Conservation (phyloP, 2,797 vertebrate species). For the Scyliorhinus canicula region DNA sequence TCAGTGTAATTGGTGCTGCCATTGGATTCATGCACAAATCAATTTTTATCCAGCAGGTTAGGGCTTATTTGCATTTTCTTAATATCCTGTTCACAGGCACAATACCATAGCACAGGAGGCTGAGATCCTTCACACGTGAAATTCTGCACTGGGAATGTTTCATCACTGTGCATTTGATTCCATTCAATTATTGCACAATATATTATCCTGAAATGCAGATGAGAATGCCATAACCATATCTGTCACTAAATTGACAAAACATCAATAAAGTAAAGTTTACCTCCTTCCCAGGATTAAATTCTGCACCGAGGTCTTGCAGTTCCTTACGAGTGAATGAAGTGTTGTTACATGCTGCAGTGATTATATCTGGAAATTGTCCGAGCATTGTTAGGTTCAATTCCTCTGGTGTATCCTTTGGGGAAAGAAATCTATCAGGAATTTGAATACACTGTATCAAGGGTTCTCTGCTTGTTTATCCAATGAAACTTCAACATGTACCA, state of each 20-base stretch:
- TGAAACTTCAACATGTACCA: not conserved
- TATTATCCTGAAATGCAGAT: conserved; percentile 10
- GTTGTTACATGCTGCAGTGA: not conserved
- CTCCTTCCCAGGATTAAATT: not conserved
- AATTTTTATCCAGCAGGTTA: not conserved
- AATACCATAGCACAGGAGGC: not conserved
- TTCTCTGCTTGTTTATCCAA: not conserved
- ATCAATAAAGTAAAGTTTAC: not conserved
- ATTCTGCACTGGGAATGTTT: not conserved
- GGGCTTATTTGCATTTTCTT: not conserved
- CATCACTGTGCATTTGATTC: not conserved
- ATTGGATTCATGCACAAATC: not conserved
- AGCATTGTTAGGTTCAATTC: conserved; percentile 46
- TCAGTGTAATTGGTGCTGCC: not conserved
- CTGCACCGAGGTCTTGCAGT: not conserved
- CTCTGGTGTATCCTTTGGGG: conserved; percentile 48
- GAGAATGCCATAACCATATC: not conserved
- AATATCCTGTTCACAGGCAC: not conserved
- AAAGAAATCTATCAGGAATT: not conserved
- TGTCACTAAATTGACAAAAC: not conserved
- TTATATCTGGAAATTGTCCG: conserved; percentile 53
- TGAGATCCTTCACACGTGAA: not conserved
- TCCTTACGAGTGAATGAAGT: not conserved
- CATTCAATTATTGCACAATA: conserved; percentile 40
- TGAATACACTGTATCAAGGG: not conserved